Evolutionary conservation across 2,113 vertebrate species (phyloP).

Genomic region (Gambusia holbrooki): DNA sequence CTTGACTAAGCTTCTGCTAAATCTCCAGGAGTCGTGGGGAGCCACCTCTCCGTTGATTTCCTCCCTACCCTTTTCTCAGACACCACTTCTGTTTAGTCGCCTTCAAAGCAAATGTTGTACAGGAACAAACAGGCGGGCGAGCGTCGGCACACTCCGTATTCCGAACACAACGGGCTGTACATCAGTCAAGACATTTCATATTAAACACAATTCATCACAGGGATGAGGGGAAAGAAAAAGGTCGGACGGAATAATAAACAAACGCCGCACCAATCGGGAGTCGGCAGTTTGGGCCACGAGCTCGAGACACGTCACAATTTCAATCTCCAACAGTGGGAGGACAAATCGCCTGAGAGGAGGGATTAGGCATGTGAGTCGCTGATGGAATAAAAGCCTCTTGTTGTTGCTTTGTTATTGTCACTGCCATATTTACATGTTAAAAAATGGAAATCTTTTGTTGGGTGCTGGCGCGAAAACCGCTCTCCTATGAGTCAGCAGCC

Average conservation of each 20-base stretch:
- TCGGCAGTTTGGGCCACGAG: conserved; percentile 65
- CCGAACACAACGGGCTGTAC: conserved; percentile 49
- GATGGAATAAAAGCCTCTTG: conserved; percentile 74
- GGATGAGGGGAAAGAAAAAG: conserved; percentile 66
- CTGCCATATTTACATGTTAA: conserved; percentile 76
- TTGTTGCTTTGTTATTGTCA: conserved; percentile 79
- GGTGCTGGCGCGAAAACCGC: conserved; percentile 64
- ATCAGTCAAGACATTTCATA: conserved; percentile 70
- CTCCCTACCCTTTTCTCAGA: conserved; percentile 11
- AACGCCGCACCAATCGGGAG: conserved; percentile 66
- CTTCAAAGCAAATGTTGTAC: conserved; percentile 47
- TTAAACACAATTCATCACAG: conserved; percentile 67
- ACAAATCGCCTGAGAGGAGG: conserved; percentile 76
- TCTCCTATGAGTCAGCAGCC: conserved; percentile 69
- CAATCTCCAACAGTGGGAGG: conserved; percentile 75
- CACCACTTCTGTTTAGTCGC: conserved; percentile 35
- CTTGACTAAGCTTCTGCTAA: conserved; percentile 13
- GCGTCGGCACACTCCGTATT: conserved; percentile 44
- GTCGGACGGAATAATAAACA: conserved; percentile 69
- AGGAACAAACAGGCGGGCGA: conserved; percentile 36
- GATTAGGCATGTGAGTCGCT: conserved; percentile 75
- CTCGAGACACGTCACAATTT: conserved; percentile 74
- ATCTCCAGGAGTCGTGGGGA: background rate
- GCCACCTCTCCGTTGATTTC: background rate
- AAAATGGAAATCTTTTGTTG: conserved; percentile 76